Evolutionary conservation across 2,888 invertebrate genomes (phyloP).

Genomic region (Clivina fossor): DNA sequence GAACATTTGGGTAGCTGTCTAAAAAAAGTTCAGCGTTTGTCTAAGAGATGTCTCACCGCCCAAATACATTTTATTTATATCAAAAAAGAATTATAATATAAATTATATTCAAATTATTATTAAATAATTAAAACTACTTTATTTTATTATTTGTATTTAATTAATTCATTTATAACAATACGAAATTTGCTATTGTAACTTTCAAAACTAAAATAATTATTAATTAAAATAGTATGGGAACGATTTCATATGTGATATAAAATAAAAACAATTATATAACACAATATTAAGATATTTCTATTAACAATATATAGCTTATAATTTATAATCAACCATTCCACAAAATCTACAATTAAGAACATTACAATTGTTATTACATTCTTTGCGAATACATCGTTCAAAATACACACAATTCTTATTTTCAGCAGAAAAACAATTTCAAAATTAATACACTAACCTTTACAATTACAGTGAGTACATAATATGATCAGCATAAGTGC

Average conservation of each 20-base stretch:
- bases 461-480: constrained; percentile 43
- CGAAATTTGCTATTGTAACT: too few species aligned
- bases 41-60: too few species aligned
- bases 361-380: constrained; percentile 53
- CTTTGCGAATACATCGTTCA: constrained; percentile 51
- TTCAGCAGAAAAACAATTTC: constrained; percentile 14
- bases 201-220: too few species aligned
- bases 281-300: constrained; percentile 58
- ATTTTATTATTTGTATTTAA: too few species aligned
- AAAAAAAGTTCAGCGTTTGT: too few species aligned
- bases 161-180: too few species aligned
- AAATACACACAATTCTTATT: constrained; percentile 24
- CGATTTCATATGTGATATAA: constrained; percentile 19
- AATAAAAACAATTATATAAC: constrained; percentile 28
- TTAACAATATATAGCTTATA: constrained; percentile 59
- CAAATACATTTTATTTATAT: too few species aligned
- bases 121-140: too few species aligned
- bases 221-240: too few species aligned
- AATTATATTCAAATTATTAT: too few species aligned
- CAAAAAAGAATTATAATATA: too few species aligned
- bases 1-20: too few species aligned
- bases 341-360: constrained; percentile 57
- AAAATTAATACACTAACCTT: constrained; percentile 44
- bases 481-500: constrained; percentile 34
- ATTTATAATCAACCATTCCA: constrained; percentile 57